Evolutionary conservation across 2,888 invertebrate species (phyloP).

Genomic region (Pardosa pseudoannulata): DNA sequence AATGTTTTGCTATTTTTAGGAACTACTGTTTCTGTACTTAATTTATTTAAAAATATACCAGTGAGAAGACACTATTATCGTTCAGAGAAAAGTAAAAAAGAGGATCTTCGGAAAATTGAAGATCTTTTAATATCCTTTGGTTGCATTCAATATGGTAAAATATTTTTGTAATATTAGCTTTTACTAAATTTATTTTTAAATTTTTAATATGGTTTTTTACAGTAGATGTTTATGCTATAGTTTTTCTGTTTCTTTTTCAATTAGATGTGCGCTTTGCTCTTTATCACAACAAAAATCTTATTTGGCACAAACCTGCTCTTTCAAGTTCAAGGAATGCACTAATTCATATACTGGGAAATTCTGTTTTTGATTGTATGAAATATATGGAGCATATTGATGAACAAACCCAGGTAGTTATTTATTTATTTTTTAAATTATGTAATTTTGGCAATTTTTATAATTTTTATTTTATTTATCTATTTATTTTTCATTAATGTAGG

Average conservation of each 20-base stretch:
- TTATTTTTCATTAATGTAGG: no score
- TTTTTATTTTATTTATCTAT: conserved; percentile 3
- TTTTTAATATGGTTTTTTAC: no score
- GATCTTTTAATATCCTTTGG: conserved; percentile 79
- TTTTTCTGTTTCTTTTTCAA: background rate
- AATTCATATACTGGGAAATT: conserved; percentile 45
- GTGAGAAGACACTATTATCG: conserved; percentile 81
- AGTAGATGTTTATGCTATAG: background rate
- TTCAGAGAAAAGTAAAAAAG: conserved; percentile 78
- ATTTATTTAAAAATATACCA: conserved; percentile 81
- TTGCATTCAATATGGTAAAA: conserved; percentile 79
- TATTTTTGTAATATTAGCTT: no score
- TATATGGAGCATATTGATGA: conserved; percentile 37
- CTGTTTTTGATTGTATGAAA: conserved; percentile 55
- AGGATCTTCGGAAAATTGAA: conserved; percentile 81
- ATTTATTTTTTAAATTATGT: background rate
- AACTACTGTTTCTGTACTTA: conserved; percentile 80
- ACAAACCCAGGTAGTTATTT: conserved; percentile 57
- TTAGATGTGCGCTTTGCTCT: conserved; percentile 60
- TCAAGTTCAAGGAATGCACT: conserved; percentile 53
- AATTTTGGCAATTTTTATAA: background rate
- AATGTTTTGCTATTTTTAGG: no score
- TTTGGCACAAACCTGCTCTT: conserved; percentile 80
- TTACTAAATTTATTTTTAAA: no score
- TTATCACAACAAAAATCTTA: conserved; percentile 75